phyloP scores from a whole-genome alignment of 2,888 invertebrate species.

The Oscheius sp. region DNA sequence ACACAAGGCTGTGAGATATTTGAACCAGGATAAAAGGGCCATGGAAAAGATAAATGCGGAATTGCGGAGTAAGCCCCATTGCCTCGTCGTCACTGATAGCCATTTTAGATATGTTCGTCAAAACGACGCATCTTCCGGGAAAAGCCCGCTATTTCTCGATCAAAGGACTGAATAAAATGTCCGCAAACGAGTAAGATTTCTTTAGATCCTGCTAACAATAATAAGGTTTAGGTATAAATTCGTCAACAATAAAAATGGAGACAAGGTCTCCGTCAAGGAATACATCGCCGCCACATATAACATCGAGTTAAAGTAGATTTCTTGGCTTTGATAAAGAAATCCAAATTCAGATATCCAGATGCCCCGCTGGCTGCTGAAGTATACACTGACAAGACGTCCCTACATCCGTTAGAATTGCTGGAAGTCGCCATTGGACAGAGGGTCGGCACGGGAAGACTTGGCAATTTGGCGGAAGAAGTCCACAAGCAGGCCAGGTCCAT shows the following conservation, averaged over 20 bases:
- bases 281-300: conserved; percentile 40
- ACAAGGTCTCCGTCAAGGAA: conserved; percentile 38
- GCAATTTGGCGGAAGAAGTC: conserved; percentile 6
- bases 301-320: conserved; percentile 24
- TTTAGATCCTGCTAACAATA: not conserved
- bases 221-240: not conserved
- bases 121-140: not conserved
- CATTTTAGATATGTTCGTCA: conserved; percentile 1
- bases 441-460: conserved; percentile 20
- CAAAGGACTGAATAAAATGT: not conserved
- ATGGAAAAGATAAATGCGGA: not conserved
- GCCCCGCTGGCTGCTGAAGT: conserved; percentile 40
- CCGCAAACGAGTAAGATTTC: not conserved
- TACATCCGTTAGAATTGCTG: conserved; percentile 46
- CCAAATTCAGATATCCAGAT: conserved; percentile 32
- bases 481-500: not conserved
- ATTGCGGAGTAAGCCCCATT: conserved; percentile 5
- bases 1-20: not conserved
- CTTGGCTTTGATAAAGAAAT: not conserved
- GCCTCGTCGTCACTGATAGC: not conserved
- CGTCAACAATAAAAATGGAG: not conserved
- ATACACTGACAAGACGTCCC: not conserved
- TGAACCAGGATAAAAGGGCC: not conserved
- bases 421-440: conserved; percentile 42
- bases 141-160: not conserved